Percentiles rank a stretch among this genome's conserved stretches.
These are phyloP conservation scores for Scrobipalpa costella DNA, from an alignment of 2,888 invertebrate species.

Conservation along the genomic window DNA sequence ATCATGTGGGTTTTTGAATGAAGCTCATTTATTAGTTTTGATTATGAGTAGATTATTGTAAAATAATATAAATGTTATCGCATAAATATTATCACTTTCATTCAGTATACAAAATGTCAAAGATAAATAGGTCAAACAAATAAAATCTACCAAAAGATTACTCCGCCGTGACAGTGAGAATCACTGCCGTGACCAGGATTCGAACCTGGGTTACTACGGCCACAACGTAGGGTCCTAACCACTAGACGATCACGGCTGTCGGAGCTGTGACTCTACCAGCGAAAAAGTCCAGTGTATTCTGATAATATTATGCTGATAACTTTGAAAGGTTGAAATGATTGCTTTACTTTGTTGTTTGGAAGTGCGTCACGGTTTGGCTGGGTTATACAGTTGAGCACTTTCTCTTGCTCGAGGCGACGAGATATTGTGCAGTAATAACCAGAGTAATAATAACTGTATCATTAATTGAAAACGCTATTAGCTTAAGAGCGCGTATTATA, in stretches of 20 bases:
- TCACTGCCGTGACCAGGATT: conserved; percentile 78
- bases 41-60: too few species aligned
- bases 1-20: too few species aligned
- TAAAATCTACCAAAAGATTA: conserved; percentile 4
- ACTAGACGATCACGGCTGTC: conserved; percentile 82
- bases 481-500: conserved; percentile 2
- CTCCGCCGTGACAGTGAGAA: conserved; percentile 49
- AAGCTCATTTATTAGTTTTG: too few species aligned
- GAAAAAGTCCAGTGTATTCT: conserved; percentile 19
- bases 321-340: conserved; percentile 19
- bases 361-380: conserved; percentile 18
- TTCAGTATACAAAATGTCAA: not conserved
- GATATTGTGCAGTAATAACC: conserved; percentile 23
- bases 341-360: not conserved
- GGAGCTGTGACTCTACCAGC: conserved; percentile 14
- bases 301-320: not conserved
- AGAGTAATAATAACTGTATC: conserved; percentile 21
- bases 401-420: conserved; percentile 31
- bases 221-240: conserved; percentile 89
- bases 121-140: not conserved
- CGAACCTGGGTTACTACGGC: conserved; percentile 90
- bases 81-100: not conserved
- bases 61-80: not conserved
- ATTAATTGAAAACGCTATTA: conserved; percentile 15
- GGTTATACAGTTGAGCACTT: conserved; percentile 33